Conservation (phyloP, 2,113 vertebrate genomes). For the Brachionichthys hirsutus region DNA sequence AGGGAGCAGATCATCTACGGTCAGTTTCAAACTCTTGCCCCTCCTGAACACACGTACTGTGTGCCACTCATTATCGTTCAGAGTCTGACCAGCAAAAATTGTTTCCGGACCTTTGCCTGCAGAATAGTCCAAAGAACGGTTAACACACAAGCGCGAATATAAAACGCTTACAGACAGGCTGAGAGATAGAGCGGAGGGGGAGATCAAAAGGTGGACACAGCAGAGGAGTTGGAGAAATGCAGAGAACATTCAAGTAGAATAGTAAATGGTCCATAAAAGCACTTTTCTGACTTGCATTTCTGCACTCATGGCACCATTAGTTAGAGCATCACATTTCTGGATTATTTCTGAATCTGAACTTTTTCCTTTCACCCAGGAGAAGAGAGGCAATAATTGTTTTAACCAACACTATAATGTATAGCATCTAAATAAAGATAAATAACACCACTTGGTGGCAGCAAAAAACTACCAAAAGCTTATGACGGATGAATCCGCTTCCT, state of each 20-base stretch:
- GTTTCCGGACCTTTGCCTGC: constrained; percentile 99
- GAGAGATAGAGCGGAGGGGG: constrained; percentile 16
- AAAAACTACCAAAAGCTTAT: constrained; percentile 24
- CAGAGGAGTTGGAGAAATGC: constrained; percentile 38
- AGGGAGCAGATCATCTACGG: constrained; percentile 89
- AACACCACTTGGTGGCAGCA: constrained; percentile 76
- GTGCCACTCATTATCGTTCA: constrained; percentile 99
- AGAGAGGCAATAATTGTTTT: constrained; percentile 40
- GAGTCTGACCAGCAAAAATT: constrained; percentile 98
- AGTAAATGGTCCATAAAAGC: constrained; percentile 58
- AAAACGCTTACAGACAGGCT: constrained; percentile 37
- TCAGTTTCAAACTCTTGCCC: constrained; percentile 95
- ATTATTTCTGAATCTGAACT: constrained; percentile 25
- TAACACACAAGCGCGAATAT: constrained; percentile 75
- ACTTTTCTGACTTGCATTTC: constrained; percentile 57
- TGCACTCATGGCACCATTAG: constrained; percentile 40
- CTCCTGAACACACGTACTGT: constrained; percentile 96
- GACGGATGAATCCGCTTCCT: background rate
- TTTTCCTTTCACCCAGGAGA: constrained; percentile 11
- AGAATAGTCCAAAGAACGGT: constrained; percentile 94
- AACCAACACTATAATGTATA: constrained; percentile 7
- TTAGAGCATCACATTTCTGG: constrained; percentile 13
- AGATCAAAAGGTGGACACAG: constrained; percentile 27
- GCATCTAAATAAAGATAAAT: constrained; percentile 10
- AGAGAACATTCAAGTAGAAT: constrained; percentile 52